Evolutionary conservation across 2,797 vertebrate species (phyloP).

Genomic region (Neostethus bicornis): DNA sequence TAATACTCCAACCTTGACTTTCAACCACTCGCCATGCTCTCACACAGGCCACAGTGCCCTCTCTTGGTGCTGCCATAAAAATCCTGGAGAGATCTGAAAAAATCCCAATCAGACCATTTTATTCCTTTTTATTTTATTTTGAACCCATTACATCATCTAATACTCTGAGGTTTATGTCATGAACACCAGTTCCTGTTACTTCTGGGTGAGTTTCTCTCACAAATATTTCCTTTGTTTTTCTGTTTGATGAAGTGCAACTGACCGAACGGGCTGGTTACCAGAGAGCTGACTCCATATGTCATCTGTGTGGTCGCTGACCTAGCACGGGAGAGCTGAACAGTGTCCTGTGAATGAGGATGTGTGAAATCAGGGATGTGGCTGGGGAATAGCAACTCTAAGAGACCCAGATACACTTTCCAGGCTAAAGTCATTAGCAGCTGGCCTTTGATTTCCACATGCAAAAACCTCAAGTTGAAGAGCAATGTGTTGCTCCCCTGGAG

Average conservation of each 20-base stretch:
- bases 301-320: conserved; percentile 64
- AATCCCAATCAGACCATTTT: conserved; percentile 49
- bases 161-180: background rate
- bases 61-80: conserved; percentile 72
- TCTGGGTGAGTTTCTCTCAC: conserved; percentile 37
- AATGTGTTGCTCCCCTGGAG: conserved; percentile 50
- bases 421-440: conserved; percentile 72
- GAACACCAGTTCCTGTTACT: conserved; percentile 6
- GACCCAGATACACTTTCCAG: conserved; percentile 63
- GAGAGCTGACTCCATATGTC: conserved; percentile 56
- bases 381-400: conserved; percentile 61
- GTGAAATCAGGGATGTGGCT: conserved; percentile 59
- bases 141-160: conserved; percentile 19
- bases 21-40: conserved; percentile 60
- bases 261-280: conserved; percentile 55
- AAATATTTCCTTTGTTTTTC: conserved; percentile 57
- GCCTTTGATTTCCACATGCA: conserved; percentile 73
- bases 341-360: conserved; percentile 65
- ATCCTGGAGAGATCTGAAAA: conserved; percentile 24
- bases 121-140: conserved; percentile 19
- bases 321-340: conserved; percentile 37
- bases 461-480: conserved; percentile 64
- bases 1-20: conserved; percentile 58
- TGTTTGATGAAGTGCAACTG: conserved; percentile 71
- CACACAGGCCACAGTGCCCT: conserved; percentile 81